Evolutionary conservation across 2,797 vertebrate genomes (phyloP).

Genomic region (Pipistrellus kuhlii): DNA sequence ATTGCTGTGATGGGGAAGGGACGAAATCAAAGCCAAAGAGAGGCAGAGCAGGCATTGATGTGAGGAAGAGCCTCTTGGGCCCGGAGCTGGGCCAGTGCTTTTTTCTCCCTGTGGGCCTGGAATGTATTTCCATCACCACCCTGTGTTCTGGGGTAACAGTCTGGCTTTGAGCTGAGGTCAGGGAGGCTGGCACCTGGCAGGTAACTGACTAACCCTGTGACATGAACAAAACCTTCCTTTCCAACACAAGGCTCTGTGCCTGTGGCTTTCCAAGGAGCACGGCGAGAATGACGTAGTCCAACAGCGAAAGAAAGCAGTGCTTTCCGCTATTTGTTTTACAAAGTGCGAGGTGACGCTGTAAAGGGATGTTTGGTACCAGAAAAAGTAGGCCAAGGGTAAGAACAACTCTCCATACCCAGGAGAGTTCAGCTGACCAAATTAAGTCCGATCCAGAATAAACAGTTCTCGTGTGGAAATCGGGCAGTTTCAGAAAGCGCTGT

Average conservation of each 20-base stretch:
- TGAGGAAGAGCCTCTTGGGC: not conserved
- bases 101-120: too few species aligned
- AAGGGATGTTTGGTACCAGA: conserved; percentile 23
- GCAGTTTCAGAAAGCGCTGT: conserved; percentile 31
- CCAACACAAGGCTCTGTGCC: not conserved
- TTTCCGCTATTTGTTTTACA: not conserved
- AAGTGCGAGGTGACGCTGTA: conserved; percentile 14
- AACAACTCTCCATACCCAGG: conserved; percentile 48
- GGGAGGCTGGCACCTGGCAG: not conserved
- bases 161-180: not conserved
- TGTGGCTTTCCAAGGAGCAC: not conserved
- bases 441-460: conserved; percentile 62
- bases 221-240: not conserved
- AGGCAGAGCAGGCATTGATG: not conserved
- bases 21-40: not conserved
- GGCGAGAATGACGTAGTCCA: not conserved
- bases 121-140: not conserved
- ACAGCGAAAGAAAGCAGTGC: not conserved
- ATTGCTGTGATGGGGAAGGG: not conserved
- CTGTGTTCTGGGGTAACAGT: not conserved
- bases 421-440: conserved; percentile 66
- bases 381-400: conserved; percentile 71
- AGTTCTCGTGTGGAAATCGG: conserved; percentile 60
- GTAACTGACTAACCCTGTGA: not conserved
- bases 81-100: not conserved